Base-by-base conservation (phyloP, 2,888 invertebrate species). In the Rhaphigaster nebulosa region DNA sequence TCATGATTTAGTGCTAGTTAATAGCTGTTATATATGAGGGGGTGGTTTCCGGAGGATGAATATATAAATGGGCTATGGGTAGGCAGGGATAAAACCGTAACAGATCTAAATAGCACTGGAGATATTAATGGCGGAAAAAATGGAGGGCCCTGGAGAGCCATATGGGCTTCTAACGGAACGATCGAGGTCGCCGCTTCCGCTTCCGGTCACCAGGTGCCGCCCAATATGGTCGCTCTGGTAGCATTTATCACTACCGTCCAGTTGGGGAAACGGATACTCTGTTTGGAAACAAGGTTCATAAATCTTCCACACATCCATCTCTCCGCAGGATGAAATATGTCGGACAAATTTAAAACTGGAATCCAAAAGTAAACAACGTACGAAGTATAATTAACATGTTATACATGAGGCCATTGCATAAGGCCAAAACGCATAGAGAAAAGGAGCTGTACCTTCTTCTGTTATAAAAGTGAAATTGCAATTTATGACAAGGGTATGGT, bases 61-160 rank as follows among this genome's bases (percentile, higher is more conserved):
- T 84, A 84, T 45, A 84, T 84, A n/a, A 84, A 45, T 84, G 84
- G 84, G 84, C 41, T 45, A 26, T 1, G 84, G 84, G 45, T 45
- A 45, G 26, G n/a, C 80, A 84, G 45, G 45, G 41, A 84, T 84
- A 50, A 26, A 50, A 76, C 45, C 84, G 84, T 41, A 84, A 84
- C 84, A 45, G 84, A 84, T 84, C 84, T 84, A 50, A 84, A 84
- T 45, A 50, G 84, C 84, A 45, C n/a, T 45, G 45, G 84, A 76
- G 84, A 84, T 84, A 84, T 84, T 84, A 84, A 84, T 84, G 84
- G 84, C 84, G 84, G 84, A 84, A 84, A 45, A 84, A 84, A 45
- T 41, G 84, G 41, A 41, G 45, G 84, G 26, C n/a, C 3, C 18
- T 13, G 41, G 34, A 50, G 45, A 50, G 45, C 84, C 84, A 84